Evolutionary conservation across 2,113 vertebrate species (phyloP), one percentile per base, ranked within the genome.

Genomic region (Hippocampus abdominalis): DNA sequence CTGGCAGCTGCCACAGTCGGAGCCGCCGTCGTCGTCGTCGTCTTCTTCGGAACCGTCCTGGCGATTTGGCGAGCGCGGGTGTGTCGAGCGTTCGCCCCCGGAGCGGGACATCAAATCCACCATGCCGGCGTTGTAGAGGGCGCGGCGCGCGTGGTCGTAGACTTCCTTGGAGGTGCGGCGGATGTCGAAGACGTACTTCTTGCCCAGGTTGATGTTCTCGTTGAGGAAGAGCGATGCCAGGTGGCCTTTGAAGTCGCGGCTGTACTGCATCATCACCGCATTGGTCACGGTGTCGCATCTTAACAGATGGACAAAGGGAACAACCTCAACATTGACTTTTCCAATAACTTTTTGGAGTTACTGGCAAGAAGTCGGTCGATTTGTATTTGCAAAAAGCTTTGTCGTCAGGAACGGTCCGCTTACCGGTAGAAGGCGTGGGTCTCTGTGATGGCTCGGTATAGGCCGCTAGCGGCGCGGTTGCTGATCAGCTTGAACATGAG

Each of bases 231-330:
- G 91, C 3, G 97, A 99, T 0, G 97, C 97, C 46, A 99, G 82
- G 87, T 98, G 97, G 44, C 97, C 97, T 80, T 98, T 98, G 76
- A 99, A 92, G 84, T 99, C 97, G 66, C 97, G 91, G 81, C 97
- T 99, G 63, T 99, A 99, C 80, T 99, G 97, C 97, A 98, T 98
- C 96, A 98, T 98, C 84, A 99, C 97, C 0, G 97, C 96, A 9
- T 91, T 95, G 13, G 96, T 98, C 46, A 99, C 97, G 0, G 96
- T 99, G 89, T 99, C 97, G 63, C 97, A 99, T 87, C 97, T 99
- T 25, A 9, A 39, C 4, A 3, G 49, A 40, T 20, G 21, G 6
- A n/a, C n/a, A 39, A 36, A 21, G 7, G 8, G 5, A 16, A 16
- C 18, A 21, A 3, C 5, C 2, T 49, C 2, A 20, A 49, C 18